These are phyloP conservation scores for Ylistrum balloti DNA, from an alignment of 1,140 invertebrate genomes.

Conservation along the genomic window DNA sequence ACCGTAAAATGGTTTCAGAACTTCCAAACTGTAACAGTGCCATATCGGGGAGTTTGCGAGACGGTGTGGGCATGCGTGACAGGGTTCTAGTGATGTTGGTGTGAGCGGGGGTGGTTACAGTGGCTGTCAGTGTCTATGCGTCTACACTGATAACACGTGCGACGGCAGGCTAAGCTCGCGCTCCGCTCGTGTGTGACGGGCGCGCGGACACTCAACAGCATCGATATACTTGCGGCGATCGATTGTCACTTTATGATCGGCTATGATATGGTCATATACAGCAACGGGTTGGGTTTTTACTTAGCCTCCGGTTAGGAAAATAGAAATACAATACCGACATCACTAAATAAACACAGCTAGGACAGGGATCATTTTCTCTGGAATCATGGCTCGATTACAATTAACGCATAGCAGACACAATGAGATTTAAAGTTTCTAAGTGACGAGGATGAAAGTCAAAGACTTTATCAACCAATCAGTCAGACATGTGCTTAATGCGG, in stretches of 20 bases:
- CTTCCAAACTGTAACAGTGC: not conserved
- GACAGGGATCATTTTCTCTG: no score
- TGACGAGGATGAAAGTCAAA: no score
- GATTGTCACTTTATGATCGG: conserved; percentile 6
- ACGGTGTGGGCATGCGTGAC: conserved; percentile 16
- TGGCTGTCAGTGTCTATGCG: not conserved
- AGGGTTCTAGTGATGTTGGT: not conserved
- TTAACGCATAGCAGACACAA: no score
- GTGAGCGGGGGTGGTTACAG: conserved; percentile 18
- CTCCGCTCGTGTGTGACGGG: conserved; percentile 6
- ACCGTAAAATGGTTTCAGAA: conserved; percentile 35
- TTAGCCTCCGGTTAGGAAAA: not conserved
- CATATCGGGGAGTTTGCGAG: conserved; percentile 17
- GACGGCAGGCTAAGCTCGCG: conserved; percentile 14
- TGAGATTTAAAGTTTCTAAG: no score
- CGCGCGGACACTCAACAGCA: not conserved
- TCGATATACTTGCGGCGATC: not conserved
- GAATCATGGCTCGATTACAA: no score
- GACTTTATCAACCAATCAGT: no score
- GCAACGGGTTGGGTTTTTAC: not conserved
- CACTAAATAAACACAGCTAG: no score
- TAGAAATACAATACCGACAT: not conserved
- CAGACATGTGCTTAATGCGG: no score
- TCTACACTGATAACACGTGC: not conserved
- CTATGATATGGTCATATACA: not conserved